Conservation (phyloP, 1,140 invertebrate genomes). For the Leptopilina boulardi region DNA sequence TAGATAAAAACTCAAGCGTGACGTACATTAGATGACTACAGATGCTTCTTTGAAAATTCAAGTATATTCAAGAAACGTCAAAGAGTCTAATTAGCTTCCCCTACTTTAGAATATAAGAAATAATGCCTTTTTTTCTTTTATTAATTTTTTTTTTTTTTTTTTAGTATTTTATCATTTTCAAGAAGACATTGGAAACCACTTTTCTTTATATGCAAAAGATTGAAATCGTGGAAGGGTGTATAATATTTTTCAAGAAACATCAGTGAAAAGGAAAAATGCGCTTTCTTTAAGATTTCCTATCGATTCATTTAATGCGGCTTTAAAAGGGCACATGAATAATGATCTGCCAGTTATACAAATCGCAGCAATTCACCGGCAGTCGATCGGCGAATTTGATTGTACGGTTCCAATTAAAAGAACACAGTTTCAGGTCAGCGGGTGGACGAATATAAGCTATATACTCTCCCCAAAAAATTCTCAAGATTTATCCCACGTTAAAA, state of each 20-base stretch:
- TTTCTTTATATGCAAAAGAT: too few relatives aligned
- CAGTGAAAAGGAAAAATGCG: conserved; percentile 45
- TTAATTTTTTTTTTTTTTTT: too few relatives aligned
- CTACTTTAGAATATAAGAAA: not conserved
- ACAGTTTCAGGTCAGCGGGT: conserved; percentile 68
- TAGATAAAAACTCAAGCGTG: conserved; percentile 55
- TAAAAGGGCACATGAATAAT: conserved; percentile 66
- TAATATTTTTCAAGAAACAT: not conserved
- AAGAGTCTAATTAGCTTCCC: not conserved
- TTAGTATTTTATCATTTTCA: too few relatives aligned
- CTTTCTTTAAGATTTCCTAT: conserved; percentile 49
- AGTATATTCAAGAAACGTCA: not conserved
- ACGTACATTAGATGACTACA: conserved; percentile 41
- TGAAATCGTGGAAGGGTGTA: not conserved
- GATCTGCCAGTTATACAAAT: conserved; percentile 73
- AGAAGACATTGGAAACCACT: too few relatives aligned
- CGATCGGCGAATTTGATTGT: conserved; percentile 66
- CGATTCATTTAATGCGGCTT: conserved; percentile 52
- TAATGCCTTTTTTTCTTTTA: too few relatives aligned
- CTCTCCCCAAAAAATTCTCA: conserved; percentile 33
- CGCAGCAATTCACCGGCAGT: conserved; percentile 70
- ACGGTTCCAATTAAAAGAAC: conserved; percentile 72
- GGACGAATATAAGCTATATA: too few relatives aligned
- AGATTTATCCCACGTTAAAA: conserved; percentile 34
- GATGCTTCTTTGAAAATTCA: conserved; percentile 21